Percentiles rank a stretch among this genome's conserved stretches.
Evolutionary conservation across 2,888 invertebrate genomes (phyloP).

Genomic region (Drosophila glabriapex): DNA sequence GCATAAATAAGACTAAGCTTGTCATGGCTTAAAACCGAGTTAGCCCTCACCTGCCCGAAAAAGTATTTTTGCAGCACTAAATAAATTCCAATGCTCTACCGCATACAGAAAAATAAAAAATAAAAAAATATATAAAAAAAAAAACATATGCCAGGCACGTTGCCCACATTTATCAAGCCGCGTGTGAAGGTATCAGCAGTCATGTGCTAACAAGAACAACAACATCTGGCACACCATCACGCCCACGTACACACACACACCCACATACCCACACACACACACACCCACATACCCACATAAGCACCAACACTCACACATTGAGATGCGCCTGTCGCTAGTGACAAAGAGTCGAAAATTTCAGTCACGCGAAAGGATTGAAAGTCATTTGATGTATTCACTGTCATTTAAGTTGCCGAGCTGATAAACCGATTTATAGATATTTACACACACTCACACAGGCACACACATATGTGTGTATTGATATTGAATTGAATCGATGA

Average conservation of each 20-base stretch:
- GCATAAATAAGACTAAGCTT: constrained; percentile 18
- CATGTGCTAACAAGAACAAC: constrained; percentile 63
- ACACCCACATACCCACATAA: not conserved
- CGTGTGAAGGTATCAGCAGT: constrained; percentile 29
- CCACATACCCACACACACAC: constrained; percentile 1
- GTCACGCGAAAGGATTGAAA: constrained; percentile 81
- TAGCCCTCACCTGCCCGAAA: constrained; percentile 1
- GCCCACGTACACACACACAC: constrained; percentile 12
- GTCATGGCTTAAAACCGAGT: constrained; percentile 21
- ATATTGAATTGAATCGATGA: constrained; percentile 54
- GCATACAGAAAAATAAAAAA: constrained; percentile 7
- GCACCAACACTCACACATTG: constrained; percentile 2
- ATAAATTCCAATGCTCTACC: constrained; percentile 38
- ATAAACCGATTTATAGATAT: constrained; percentile 70
- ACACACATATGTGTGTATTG: constrained; percentile 3
- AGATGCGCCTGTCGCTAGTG: constrained; percentile 60
- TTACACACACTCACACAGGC: not conserved
- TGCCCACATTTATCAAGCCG: constrained; percentile 68
- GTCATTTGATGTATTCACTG: constrained; percentile 77
- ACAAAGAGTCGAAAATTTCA: constrained; percentile 78
- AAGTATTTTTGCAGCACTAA: constrained; percentile 34
- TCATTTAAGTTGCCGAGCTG: constrained; percentile 73
- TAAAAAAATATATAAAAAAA: not conserved
- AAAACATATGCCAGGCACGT: constrained; percentile 68
- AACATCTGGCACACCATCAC: constrained; percentile 44